Base-by-base conservation (phyloP, 2,888 invertebrate genomes). In the Ichneumoninae sp. region DNA sequence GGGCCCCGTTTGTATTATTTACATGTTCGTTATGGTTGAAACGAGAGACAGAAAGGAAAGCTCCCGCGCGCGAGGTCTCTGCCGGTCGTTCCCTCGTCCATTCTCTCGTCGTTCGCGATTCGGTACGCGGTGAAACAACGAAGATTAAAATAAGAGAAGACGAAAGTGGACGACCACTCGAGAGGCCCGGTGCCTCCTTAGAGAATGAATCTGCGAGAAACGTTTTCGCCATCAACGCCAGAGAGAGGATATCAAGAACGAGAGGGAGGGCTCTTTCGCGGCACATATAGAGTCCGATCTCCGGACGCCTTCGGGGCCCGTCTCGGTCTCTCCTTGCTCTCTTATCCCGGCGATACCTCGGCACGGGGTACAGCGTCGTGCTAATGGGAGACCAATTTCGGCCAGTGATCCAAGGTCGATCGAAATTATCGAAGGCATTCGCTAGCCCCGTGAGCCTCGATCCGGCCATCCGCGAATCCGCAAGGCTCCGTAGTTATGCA, bases 1-100 rank as follows among this genome's bases (percentile, higher is more conserved):
- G 54, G 57, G 22, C 86, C 84, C 86, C 85, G 83, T 88, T 88
- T 89, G 87, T 88, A 89, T 90, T 90, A 90, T 90, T 91, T 90
- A 88, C 90, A 89, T 88, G 88, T 88, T 89, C 89, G 89, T 87
- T 88, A 87, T 88, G 89, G 88, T 88, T 80, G 85, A 76, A 79
- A 63, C 47, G 65, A 63, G 40, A 70, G 71, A 82, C 22, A 19
- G 77, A 75, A 47, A 69, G 73, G 54, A 47, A 50, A 71, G 76
- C 50, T 57, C 68, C 63, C 13, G 69, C 36, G 69, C 26, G 57
- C 22, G 54, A 66, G 71, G 73, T 77, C 70, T 77, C 68, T 73
- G 40, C 60, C 83, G 60, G 71, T 69, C 36, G 7, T 80, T 75
- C 60, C 33, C 65, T 66, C 50, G 22, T 57, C 78, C 74, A 50